A percentile compares a stretch with the other conserved stretches of the same genome.
phyloP scores from a whole-genome alignment of 2,797 vertebrate species.

The Acanthurus tractus region DNA sequence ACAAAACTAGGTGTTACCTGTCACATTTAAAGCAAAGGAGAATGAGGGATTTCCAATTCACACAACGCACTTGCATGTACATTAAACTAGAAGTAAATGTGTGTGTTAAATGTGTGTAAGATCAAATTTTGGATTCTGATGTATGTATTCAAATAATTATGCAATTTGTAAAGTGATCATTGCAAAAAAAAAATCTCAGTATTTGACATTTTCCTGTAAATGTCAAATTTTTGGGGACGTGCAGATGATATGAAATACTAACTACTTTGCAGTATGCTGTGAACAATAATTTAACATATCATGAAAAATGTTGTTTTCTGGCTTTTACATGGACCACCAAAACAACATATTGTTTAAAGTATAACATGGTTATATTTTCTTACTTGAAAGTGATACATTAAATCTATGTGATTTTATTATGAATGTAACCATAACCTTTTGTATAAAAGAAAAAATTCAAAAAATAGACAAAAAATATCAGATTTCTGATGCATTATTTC shows the following conservation, averaged over 20 bases:
- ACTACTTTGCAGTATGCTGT: constrained; percentile 69
- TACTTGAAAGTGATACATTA: constrained; percentile 75
- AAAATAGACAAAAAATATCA: constrained; percentile 32
- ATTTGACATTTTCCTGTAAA: constrained; percentile 73
- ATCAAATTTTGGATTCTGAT: constrained; percentile 63
- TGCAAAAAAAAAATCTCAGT: constrained; percentile 63
- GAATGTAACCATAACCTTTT: constrained; percentile 76
- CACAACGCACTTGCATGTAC: constrained; percentile 72
- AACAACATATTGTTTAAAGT: constrained; percentile 76
- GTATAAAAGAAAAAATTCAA: constrained; percentile 54
- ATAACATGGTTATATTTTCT: constrained; percentile 83
- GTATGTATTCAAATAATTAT: constrained; percentile 81
- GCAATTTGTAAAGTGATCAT: constrained; percentile 82
- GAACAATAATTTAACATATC: constrained; percentile 81
- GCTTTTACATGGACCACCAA: constrained; percentile 75
- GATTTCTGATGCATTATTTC: constrained; percentile 65
- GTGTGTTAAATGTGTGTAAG: constrained; percentile 62
- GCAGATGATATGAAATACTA: constrained; percentile 65
- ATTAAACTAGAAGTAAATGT: constrained; percentile 63
- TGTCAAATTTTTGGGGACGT: constrained; percentile 73
- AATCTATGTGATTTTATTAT: constrained; percentile 78
- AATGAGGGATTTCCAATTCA: constrained; percentile 37
- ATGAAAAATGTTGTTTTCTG: constrained; percentile 76
- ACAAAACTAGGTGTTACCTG: constrained; percentile 35
- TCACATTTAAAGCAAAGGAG: constrained; percentile 46